phyloP scores from a whole-genome alignment of 2,888 invertebrate species.

The Pachycephus smyrnensis region DNA sequence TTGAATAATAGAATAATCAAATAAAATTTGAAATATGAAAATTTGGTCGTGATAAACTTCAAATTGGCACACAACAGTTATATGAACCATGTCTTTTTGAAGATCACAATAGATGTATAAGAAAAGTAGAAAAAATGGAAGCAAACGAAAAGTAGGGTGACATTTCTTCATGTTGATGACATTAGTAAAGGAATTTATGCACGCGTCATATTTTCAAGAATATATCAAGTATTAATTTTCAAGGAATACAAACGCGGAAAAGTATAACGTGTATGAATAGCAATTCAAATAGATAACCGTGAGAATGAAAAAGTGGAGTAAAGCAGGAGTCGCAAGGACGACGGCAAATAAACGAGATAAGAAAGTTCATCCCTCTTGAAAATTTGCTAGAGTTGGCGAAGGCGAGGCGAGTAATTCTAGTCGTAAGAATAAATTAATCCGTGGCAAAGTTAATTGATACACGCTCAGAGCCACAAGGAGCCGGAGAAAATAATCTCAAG shows the following conservation, averaged over 20 bases:
- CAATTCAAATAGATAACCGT: neutral
- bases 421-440: neutral
- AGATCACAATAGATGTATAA: neutral
- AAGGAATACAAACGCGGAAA: neutral
- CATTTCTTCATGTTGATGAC: no score
- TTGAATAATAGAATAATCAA: neutral
- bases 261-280: neutral
- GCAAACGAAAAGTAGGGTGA: no score
- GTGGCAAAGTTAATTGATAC: neutral
- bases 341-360: conserved; percentile 29
- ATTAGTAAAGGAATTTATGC: neutral
- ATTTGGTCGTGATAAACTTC: neutral
- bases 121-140: neutral
- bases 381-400: conserved; percentile 19
- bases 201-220: neutral
- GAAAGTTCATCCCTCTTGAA: conserved; percentile 24
- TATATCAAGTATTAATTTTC: neutral
- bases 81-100: neutral
- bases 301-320: neutral
- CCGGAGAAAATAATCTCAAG: neutral
- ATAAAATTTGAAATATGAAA: neutral
- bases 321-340: neutral
- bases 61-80: neutral
- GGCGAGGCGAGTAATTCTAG: neutral
- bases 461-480: neutral